Percentiles rank a stretch among this genome's conserved stretches.
Evolutionary conservation across 92 coral and sea anemone genomes (phyloP).

Genomic region (Porites cylindrica): DNA sequence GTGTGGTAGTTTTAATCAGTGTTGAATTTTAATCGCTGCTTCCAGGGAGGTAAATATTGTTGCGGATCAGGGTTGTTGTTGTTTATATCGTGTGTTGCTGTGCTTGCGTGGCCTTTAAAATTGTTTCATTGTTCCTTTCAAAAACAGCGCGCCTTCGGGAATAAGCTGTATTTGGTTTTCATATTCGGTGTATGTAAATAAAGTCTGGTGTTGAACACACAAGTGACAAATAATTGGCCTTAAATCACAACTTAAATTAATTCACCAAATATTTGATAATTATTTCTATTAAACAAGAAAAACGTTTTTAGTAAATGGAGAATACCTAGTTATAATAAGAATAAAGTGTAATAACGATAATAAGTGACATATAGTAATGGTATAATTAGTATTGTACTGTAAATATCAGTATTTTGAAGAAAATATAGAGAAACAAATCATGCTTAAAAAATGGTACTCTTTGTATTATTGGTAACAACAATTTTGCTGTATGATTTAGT

Average conservation of each 20-base stretch:
- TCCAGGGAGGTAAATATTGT: too few species aligned
- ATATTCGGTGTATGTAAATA: too few species aligned
- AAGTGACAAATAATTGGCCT: neutral
- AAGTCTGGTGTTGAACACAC: constrained; percentile 6
- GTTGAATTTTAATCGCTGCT: too few species aligned
- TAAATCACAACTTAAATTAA: neutral
- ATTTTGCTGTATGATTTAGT: constrained; percentile 1
- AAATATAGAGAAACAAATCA: neutral
- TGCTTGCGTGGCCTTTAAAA: neutral
- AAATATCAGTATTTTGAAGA: neutral
- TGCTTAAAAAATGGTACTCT: neutral
- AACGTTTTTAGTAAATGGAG: neutral
- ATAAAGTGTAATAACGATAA: neutral
- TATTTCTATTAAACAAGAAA: neutral
- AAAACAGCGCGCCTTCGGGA: neutral
- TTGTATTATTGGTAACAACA: neutral
- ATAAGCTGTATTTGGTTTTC: too few species aligned
- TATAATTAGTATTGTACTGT: neutral
- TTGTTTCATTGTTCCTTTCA: constrained; percentile 3
- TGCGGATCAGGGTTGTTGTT: too few species aligned
- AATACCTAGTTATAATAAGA: neutral
- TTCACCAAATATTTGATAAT: neutral
- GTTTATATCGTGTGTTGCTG: too few species aligned
- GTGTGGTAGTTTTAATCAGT: too few species aligned
- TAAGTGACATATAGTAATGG: neutral